Base-by-base conservation (phyloP, 2,888 invertebrate genomes). In the Coremacera marginata region DNA sequence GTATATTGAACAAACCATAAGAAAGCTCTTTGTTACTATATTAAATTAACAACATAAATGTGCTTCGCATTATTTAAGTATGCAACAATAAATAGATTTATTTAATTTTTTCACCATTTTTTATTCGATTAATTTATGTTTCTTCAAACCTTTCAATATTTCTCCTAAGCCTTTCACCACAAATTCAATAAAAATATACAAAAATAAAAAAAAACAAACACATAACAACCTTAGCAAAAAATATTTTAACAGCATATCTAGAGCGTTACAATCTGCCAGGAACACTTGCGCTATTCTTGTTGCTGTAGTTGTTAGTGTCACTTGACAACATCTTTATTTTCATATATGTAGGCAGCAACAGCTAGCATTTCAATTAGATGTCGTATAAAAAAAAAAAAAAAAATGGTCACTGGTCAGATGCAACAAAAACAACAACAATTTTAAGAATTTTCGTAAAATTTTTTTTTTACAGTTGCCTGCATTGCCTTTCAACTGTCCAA, bases 311-410 rank as follows among this genome's bases (percentile, higher is more conserved):
- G 19, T 49, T 49, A 16, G 14, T 71, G 37, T 71, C 44, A 44
- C 60, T 25, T 27, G 44, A 71, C 31, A 57, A 22, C n/a, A 51
- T 31, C 70, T 70, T 67, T n/a, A 63, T 63, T n/a, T 31, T 34
- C 14, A 7, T 37, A 37, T 37, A 8, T 0, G 44, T 31, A 63
- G 16, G 16, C 31, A n/a, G 11, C 19, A 60, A 60, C 22, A 27
- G 63, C 44, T 44, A 22, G 44, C 37, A 57, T 70, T 70, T 70
- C 55, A 70, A 70, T 70, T 55, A 70, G 34, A 55, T 62, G 49
- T 62, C 62, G 60, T 22, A 7, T 7, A 27, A 19, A 57, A 14
- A 31, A 60, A 57, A 60, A 27, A 19, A 57, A 14, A 31, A 60
- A 57, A 60, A 71, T 60, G 57, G 49, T 49, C 49, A 49, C 22